These are phyloP conservation scores for Myiozetetes cayanensis DNA, from an alignment of 2,113 vertebrate genomes.

Conservation along the genomic window DNA sequence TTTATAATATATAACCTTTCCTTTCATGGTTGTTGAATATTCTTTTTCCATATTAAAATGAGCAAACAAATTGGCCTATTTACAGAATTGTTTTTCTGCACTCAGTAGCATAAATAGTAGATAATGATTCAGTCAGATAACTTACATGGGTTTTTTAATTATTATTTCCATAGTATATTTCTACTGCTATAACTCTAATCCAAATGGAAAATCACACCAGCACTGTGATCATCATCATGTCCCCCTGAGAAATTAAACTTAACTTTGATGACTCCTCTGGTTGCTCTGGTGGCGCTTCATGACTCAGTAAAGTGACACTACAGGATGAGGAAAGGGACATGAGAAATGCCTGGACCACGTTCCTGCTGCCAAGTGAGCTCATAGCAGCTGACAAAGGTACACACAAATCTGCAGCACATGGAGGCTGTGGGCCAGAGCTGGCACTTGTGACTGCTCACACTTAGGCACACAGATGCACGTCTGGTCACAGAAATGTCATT, in stretches of 20 bases:
- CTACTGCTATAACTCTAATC: neutral
- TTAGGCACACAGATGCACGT: accelerated
- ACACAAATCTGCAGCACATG: accelerated
- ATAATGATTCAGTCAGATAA: neutral
- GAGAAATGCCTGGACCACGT: neutral
- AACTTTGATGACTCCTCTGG: neutral
- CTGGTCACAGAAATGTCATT: neutral
- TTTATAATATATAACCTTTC: neutral
- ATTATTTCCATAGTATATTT: neutral
- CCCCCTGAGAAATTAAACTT: neutral
- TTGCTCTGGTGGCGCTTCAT: neutral
- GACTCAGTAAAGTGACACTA: neutral
- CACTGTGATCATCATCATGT: neutral
- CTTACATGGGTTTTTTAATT: neutral
- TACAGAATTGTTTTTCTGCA: neutral
- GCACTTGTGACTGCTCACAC: neutral
- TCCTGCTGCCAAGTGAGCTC: neutral
- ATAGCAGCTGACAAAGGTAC: accelerated
- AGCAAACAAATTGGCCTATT: neutral
- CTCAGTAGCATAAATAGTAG: neutral
- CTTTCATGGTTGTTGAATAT: neutral
- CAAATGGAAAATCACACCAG: neutral
- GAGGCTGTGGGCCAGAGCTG: neutral
- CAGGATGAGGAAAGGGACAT: neutral
- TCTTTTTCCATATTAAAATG: neutral